phyloP scores from a whole-genome alignment of 2,113 vertebrate genomes.

The Glaucidium brasilianum region DNA sequence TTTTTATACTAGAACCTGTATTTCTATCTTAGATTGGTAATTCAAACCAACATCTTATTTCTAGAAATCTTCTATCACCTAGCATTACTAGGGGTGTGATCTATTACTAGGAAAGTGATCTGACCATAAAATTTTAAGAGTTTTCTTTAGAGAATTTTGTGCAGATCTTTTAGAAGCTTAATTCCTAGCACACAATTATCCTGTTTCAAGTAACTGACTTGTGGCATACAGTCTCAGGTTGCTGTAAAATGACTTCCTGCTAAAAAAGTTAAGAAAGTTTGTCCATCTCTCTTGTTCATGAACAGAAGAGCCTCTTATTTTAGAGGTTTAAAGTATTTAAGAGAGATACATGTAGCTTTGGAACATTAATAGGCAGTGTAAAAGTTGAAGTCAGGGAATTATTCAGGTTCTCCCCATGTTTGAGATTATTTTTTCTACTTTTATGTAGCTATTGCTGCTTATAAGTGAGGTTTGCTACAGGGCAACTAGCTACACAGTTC shows the following conservation, averaged over 20 bases:
- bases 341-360: neutral
- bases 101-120: neutral
- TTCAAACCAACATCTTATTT: neutral
- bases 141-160: neutral
- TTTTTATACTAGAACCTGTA: neutral
- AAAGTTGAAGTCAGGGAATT: neutral
- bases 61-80: neutral
- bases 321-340: neutral
- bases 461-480: neutral
- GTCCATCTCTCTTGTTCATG: neutral
- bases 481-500: neutral
- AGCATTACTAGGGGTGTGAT: neutral
- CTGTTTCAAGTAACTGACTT: neutral
- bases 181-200: neutral
- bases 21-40: neutral
- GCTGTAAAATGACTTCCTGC: neutral
- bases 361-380: neutral
- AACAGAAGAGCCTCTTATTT: neutral
- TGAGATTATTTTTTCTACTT: neutral
- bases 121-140: neutral
- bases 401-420: neutral
- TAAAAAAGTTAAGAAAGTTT: neutral
- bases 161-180: conserved; percentile 20
- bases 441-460: neutral
- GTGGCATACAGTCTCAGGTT: neutral